Conservation (phyloP, 2,888 invertebrate species). For the Argyresthia albistria region DNA sequence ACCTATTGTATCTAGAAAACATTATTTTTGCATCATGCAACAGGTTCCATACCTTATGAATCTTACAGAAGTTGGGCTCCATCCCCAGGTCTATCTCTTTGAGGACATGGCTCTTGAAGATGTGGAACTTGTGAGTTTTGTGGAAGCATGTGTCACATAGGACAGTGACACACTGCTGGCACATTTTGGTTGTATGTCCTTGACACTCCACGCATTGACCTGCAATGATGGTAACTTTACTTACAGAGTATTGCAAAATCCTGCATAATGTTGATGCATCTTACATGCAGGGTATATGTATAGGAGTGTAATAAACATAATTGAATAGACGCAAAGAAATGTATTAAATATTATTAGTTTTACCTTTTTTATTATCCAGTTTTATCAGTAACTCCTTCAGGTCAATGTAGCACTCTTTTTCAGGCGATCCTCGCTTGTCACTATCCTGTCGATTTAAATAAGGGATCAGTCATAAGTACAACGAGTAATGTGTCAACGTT, state of each 20-base stretch:
- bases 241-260: no score
- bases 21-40: no score
- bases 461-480: no score
- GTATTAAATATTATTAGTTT: slow-evolving; percentile 1
- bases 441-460: no score
- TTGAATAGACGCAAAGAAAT: no score
- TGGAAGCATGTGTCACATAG: slow-evolving; percentile 53
- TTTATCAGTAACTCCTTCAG: slow-evolving; percentile 33
- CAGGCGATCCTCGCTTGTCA: slow-evolving; percentile 1
- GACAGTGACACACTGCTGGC: slow-evolving; percentile 44
- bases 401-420: slow-evolving; percentile 32
- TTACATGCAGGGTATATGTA: no score
- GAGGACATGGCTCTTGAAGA: slow-evolving; percentile 50
- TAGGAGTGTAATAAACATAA: no score
- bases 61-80: slow-evolving; percentile 28
- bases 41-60: slow-evolving; percentile 24
- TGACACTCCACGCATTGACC: slow-evolving; percentile 49
- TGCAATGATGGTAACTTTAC: slow-evolving; percentile 14
- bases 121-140: slow-evolving; percentile 53
- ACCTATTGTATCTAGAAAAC: no score
- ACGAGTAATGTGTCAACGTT: no score
- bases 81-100: slow-evolving; percentile 25
- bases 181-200: slow-evolving; percentile 38
- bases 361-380: slow-evolving; percentile 32
- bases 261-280: no score